These are phyloP conservation scores for Pediacus dermestoides DNA, from an alignment of 2,888 invertebrate species.

Conservation along the genomic window DNA sequence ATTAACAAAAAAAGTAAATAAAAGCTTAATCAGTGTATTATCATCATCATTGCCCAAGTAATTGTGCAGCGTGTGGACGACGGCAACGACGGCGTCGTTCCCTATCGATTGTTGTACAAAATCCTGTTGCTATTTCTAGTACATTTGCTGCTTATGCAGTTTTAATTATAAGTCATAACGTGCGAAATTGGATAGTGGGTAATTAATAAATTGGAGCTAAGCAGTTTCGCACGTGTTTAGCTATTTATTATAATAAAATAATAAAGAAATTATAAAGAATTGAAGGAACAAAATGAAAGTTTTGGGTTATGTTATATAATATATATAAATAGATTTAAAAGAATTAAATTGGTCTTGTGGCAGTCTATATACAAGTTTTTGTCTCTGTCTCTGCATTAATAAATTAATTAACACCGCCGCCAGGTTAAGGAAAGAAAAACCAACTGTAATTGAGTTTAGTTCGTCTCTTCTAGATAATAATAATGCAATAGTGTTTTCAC, in stretches of 20 bases:
- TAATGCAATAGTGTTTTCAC: slow-evolving; percentile 47
- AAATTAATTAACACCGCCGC: too few relatives aligned
- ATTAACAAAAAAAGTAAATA: slow-evolving; percentile 11
- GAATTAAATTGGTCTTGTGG: not conserved
- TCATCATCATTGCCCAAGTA: slow-evolving; percentile 21
- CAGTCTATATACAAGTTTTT: slow-evolving; percentile 3
- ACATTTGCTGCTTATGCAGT: slow-evolving; percentile 40
- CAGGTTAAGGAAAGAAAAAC: too few relatives aligned
- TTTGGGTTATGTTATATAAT: slow-evolving; percentile 34
- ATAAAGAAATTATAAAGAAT: slow-evolving; percentile 23
- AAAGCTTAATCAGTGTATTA: slow-evolving; percentile 17
- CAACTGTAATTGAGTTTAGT: too few relatives aligned
- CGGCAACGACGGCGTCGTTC: slow-evolving; percentile 40
- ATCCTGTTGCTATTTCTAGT: slow-evolving; percentile 49
- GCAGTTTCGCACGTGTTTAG: slow-evolving; percentile 25
- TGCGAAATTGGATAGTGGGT: slow-evolving; percentile 15
- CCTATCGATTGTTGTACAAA: slow-evolving; percentile 48
- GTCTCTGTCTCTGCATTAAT: too few relatives aligned
- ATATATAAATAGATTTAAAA: slow-evolving; percentile 12
- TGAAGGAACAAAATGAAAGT: slow-evolving; percentile 20
- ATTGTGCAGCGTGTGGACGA: too few relatives aligned
- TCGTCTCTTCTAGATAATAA: too few relatives aligned
- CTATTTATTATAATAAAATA: slow-evolving; percentile 23
- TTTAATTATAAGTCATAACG: slow-evolving; percentile 16
- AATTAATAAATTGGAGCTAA: slow-evolving; percentile 18